phyloP scores from a whole-genome alignment of 1,140 invertebrate genomes.

The Ceratosolen solmsi region DNA sequence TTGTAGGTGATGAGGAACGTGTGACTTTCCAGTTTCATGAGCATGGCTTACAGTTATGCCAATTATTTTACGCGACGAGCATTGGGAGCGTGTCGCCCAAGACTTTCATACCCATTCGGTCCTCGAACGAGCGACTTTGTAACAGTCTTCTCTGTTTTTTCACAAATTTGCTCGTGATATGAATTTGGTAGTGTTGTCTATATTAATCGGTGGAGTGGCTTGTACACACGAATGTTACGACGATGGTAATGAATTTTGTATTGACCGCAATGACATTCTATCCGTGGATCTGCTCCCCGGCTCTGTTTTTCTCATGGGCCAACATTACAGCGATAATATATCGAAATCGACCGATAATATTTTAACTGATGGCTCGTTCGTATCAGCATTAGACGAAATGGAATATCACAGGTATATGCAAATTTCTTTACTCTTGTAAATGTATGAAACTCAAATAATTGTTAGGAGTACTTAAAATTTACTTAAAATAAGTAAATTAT shows the following conservation, averaged over 20 bases:
- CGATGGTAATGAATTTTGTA: slow-evolving; percentile 70
- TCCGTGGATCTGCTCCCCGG: slow-evolving; percentile 78
- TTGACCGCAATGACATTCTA: slow-evolving; percentile 78
- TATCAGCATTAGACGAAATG: slow-evolving; percentile 76
- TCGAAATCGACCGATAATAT: slow-evolving; percentile 21
- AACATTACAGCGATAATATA: slow-evolving; percentile 1
- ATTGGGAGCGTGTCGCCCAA: background rate
- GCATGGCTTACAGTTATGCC: slow-evolving; percentile 54
- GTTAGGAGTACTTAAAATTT: too few relatives aligned
- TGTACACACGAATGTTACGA: slow-evolving; percentile 63
- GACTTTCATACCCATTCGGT: background rate
- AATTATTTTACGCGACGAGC: slow-evolving; percentile 59
- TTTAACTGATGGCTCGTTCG: slow-evolving; percentile 73
- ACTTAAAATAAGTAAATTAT: too few relatives aligned
- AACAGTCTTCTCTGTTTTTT: background rate
- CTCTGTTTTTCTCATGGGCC: slow-evolving; percentile 71
- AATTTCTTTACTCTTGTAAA: too few relatives aligned
- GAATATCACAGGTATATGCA: slow-evolving; percentile 76
- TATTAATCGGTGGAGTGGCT: background rate
- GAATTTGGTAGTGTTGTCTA: slow-evolving; percentile 44
- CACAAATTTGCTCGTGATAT: slow-evolving; percentile 19
- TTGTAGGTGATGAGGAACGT: background rate
- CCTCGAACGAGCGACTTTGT: background rate
- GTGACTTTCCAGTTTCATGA: slow-evolving; percentile 3
- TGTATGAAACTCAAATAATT: too few relatives aligned